Conservation (phyloP, 2,113 vertebrate species). For the Circaetus cinerascens region DNA sequence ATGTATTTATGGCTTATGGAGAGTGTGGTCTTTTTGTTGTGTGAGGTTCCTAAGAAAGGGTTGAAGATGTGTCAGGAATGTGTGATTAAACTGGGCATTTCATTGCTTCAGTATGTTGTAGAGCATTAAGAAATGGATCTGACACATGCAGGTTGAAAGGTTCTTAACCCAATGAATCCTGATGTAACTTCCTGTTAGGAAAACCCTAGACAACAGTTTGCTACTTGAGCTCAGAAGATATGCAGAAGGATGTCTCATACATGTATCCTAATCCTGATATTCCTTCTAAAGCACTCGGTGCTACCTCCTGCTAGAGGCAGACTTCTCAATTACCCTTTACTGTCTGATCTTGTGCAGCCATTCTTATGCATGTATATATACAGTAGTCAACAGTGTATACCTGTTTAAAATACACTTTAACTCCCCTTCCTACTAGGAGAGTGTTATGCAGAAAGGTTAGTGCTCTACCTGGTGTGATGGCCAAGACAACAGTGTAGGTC, state of each 20-base stretch:
- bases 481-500: neutral
- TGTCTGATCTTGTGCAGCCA: neutral
- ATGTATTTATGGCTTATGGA: neutral
- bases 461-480: neutral
- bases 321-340: neutral
- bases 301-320: neutral
- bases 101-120: neutral
- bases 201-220: neutral
- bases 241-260: neutral
- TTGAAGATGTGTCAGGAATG: neutral
- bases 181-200: neutral
- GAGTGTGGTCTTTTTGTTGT: neutral
- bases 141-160: fast-evolving
- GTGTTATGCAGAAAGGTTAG: neutral
- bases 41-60: neutral
- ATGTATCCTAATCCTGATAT: neutral
- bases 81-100: neutral
- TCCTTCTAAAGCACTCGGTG: neutral
- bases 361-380: neutral
- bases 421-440: neutral
- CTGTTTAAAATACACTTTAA: neutral
- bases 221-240: neutral
- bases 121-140: neutral
- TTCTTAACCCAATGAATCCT: neutral
- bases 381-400: neutral